These are phyloP conservation scores for Drosophila robusta DNA, from an alignment of 2,888 invertebrate genomes.

Conservation along the genomic window DNA sequence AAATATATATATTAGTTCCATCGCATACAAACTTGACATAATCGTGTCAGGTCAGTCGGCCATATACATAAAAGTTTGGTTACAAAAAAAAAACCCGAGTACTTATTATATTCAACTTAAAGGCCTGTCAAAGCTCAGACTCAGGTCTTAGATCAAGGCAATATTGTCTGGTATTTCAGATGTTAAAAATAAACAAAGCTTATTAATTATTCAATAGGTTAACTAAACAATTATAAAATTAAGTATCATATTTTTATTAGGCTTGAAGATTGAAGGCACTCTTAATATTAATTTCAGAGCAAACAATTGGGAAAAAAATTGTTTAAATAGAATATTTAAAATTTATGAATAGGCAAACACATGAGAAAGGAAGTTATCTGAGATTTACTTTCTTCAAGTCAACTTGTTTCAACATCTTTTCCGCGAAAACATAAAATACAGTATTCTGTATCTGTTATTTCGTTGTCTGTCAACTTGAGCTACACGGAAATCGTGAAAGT, in stretches of 20 bases:
- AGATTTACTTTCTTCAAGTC: neutral
- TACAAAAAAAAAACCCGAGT: neutral
- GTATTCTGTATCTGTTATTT: constrained; percentile 1
- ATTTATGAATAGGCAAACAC: no score
- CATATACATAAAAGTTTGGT: constrained; percentile 10
- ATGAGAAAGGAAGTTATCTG: neutral
- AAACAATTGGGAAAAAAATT: no score
- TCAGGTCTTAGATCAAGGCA: constrained; percentile 25
- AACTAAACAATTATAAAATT: no score
- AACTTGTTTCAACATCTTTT: neutral
- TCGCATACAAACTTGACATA: constrained; percentile 25
- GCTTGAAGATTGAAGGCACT: no score
- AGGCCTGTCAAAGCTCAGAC: constrained; percentile 15
- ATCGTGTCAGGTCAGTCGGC: constrained; percentile 34
- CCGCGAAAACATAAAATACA: neutral
- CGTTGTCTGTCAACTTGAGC: constrained; percentile 1
- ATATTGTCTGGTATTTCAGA: neutral
- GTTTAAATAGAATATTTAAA: no score
- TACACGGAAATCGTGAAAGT: constrained; percentile 68
- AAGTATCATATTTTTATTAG: no score
- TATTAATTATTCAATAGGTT: neutral
- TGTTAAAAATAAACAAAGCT: neutral
- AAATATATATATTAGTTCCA: neutral
- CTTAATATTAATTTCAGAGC: no score
- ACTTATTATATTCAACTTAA: constrained; percentile 6